Conservation (phyloP, 2,888 invertebrate genomes). For the Drosophila paranaensis region DNA sequence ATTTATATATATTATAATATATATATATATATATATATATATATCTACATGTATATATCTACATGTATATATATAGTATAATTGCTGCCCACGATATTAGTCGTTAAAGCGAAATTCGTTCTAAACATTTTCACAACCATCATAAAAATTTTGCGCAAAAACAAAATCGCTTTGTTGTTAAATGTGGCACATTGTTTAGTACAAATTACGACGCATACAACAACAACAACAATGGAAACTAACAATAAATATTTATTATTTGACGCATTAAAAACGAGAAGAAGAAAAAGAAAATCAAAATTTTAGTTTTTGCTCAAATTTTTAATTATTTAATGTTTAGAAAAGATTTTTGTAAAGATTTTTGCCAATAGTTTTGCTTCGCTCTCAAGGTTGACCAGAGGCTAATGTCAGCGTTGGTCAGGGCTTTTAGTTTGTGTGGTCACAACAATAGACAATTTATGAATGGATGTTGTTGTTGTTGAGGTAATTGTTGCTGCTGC, state of each 20-base stretch:
- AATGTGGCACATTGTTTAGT: conserved; percentile 52
- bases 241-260: conserved; percentile 71
- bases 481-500: not conserved
- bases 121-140: conserved; percentile 43
- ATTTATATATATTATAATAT: not conserved
- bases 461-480: conserved; percentile 32
- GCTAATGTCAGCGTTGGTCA: conserved; percentile 65
- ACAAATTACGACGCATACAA: conserved; percentile 21
- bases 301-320: conserved; percentile 20
- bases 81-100: conserved; percentile 38
- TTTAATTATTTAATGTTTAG: conserved; percentile 33
- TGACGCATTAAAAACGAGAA: conserved; percentile 35
- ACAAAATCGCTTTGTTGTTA: conserved; percentile 37
- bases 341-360: conserved; percentile 29
- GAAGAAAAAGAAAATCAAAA: not conserved
- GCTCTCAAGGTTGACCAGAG: conserved; percentile 53
- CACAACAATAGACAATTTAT: conserved; percentile 37
- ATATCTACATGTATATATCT: not conserved
- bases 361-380: conserved; percentile 24
- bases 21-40: not conserved
- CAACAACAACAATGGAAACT: conserved; percentile 26
- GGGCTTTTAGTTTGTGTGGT: conserved; percentile 34
- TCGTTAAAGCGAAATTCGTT: conserved; percentile 37
- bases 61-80: conserved; percentile 3
- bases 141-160: conserved; percentile 46